Conservation (phyloP, 2,113 vertebrate species). For the Pithys albifrons region DNA sequence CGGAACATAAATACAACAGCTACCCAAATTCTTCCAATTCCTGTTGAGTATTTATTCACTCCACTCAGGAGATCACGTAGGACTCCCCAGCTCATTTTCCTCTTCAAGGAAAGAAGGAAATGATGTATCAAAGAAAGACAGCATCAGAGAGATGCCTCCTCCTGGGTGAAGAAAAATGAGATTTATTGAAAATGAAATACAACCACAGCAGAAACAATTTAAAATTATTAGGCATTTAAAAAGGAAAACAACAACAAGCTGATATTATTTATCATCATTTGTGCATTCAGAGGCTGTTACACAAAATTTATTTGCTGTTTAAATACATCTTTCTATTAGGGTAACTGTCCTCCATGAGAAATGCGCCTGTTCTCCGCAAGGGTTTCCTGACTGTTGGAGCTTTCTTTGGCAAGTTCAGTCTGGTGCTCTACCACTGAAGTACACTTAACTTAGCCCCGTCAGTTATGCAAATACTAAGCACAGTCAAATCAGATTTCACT, state of each 20-base stretch:
- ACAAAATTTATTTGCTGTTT: not conserved
- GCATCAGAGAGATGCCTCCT: not conserved
- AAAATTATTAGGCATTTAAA: not conserved
- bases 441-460: not conserved
- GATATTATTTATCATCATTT: not conserved
- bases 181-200: not conserved
- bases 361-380: not conserved
- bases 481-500: not conserved
- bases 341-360: not conserved
- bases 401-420: not conserved
- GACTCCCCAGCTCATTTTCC: constrained; percentile 86
- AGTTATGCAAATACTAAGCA: not conserved
- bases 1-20: constrained; percentile 84
- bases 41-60: constrained; percentile 87
- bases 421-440: not conserved
- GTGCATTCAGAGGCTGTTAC: not conserved
- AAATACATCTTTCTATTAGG: not conserved
- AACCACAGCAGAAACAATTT: not conserved
- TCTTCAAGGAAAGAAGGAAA: constrained; percentile 2
- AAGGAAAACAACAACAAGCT: not conserved
- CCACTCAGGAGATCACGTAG: constrained; percentile 84
- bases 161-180: not conserved
- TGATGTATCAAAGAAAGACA: constrained; percentile 53
- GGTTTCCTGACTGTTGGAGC: not conserved
- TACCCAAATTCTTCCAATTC: constrained; percentile 85